phyloP scores from a whole-genome alignment of 1,140 invertebrate genomes.

The Procambarus clarkii region DNA sequence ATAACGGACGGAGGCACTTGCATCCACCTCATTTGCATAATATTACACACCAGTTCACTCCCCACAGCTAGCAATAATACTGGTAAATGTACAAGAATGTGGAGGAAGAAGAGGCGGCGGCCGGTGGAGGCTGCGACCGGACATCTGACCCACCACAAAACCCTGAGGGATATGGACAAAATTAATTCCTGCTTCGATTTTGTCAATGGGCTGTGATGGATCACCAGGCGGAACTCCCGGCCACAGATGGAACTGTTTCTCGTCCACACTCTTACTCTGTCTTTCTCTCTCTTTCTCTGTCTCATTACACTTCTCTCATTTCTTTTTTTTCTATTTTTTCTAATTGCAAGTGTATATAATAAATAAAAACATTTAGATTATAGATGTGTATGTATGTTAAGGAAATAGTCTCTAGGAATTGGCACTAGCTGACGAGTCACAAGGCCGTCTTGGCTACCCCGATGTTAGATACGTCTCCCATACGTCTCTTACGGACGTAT shows the following conservation, averaged over 20 bases:
- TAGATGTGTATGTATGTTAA: not conserved
- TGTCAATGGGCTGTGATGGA: slow-evolving; percentile 64
- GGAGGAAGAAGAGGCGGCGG: not conserved
- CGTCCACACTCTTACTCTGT: not conserved
- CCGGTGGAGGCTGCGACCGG: not conserved
- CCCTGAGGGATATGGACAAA: slow-evolving; percentile 45
- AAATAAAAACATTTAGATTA: not conserved
- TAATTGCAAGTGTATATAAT: too few species aligned
- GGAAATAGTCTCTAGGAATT: not conserved
- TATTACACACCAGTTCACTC: not conserved
- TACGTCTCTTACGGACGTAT: too few species aligned
- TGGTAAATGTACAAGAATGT: not conserved
- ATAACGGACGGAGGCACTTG: too few species aligned
- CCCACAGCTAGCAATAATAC: not conserved
- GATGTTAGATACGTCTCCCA: too few species aligned
- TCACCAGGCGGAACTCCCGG: slow-evolving; percentile 14
- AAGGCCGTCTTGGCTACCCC: too few species aligned
- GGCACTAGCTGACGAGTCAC: too few species aligned
- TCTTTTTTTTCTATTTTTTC: too few species aligned
- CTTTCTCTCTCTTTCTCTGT: not conserved
- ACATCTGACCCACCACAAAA: slow-evolving; percentile 58
- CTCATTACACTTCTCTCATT: not conserved
- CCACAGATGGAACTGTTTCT: not conserved
- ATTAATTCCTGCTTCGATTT: slow-evolving; percentile 69
- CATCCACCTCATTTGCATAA: too few species aligned